These are phyloP conservation scores for Halocynthia aurantium DNA, from an alignment of 23 tunicate genomes.

Conservation along the genomic window DNA sequence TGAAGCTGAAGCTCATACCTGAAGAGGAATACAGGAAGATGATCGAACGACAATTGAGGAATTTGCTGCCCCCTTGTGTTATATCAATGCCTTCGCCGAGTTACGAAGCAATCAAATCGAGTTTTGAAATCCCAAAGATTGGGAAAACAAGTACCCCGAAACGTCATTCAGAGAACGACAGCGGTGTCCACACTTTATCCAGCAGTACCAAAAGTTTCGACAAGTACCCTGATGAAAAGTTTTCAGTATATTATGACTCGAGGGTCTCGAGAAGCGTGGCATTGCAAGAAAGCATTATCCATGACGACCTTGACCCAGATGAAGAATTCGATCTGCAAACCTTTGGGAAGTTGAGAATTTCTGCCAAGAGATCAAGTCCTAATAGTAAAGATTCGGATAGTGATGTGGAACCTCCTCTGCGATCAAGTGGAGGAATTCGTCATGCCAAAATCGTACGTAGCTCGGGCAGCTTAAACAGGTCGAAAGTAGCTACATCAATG, in stretches of 20 bases:
- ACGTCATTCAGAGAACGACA: neutral
- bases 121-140: constrained; percentile 1
- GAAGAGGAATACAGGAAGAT: neutral
- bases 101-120: constrained; percentile 6
- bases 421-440: constrained; percentile 7
- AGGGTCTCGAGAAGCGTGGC: neutral
- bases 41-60: neutral
- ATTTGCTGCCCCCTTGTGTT: neutral
- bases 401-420: neutral
- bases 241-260: constrained; percentile 3
- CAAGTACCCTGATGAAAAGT: neutral
- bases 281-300: neutral
- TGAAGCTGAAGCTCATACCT: neutral
- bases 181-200: neutral
- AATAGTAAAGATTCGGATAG: neutral
- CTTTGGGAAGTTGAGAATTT: neutral
- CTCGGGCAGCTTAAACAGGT: neutral
- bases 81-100: neutral
- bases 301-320: constrained; percentile 11
- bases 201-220: neutral
- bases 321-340: neutral
- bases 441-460: constrained; percentile 9
- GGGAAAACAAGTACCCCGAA: neutral
- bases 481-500: neutral
- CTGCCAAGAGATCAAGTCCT: neutral